Conservation (phyloP, 2,113 vertebrate genomes). For the Odontophorus gujanensis region DNA sequence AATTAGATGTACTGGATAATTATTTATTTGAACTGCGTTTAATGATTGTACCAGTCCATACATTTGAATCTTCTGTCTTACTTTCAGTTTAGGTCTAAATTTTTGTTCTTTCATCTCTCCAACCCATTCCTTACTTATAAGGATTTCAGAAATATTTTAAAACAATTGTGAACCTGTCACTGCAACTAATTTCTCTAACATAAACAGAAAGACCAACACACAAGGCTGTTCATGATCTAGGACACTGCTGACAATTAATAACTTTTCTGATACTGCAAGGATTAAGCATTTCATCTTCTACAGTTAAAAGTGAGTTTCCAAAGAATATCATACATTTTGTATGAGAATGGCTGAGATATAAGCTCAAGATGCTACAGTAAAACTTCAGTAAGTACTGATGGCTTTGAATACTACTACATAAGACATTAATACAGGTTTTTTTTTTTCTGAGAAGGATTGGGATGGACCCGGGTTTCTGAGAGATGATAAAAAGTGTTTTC, state of each 20-base stretch:
- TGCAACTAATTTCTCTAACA: neutral
- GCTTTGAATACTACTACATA: conserved; percentile 31
- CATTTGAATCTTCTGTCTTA: neutral
- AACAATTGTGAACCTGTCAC: neutral
- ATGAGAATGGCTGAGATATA: neutral
- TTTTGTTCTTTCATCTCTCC: neutral
- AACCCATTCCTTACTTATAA: neutral
- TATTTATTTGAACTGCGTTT: neutral
- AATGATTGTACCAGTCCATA: neutral
- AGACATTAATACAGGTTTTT: neutral
- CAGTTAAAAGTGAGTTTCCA: neutral
- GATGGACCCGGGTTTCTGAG: neutral
- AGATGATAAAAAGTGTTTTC: conserved; percentile 16
- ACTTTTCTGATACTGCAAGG: neutral
- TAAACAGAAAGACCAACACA: neutral
- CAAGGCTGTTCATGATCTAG: neutral
- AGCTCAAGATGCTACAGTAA: neutral
- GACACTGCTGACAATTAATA: neutral
- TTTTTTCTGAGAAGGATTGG: neutral
- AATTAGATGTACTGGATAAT: neutral
- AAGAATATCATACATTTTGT: neutral
- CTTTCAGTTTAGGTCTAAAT: neutral
- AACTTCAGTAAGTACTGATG: neutral
- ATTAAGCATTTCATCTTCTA: neutral
- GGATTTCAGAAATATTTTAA: neutral